A percentile compares a stretch with the other conserved stretches of the same genome.
These are phyloP conservation scores for Dryocosmus kuriphilus DNA, from an alignment of 2,888 invertebrate species.

Conservation along the genomic window DNA sequence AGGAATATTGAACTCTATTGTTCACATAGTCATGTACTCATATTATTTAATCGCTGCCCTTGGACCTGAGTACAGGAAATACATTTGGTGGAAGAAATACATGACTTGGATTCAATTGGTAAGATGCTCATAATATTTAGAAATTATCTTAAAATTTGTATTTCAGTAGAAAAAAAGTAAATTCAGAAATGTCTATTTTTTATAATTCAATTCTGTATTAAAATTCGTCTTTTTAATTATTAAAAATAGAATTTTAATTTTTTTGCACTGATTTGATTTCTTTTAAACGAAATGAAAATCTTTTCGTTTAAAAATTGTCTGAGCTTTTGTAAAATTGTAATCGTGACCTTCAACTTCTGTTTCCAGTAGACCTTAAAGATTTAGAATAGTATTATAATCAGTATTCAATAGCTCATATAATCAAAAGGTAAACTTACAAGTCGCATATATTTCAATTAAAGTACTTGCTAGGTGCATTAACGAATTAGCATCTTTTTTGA, in stretches of 20 bases:
- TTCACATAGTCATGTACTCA: conserved; percentile 90
- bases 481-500: neutral
- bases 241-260: too few relatives aligned
- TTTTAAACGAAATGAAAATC: too few relatives aligned
- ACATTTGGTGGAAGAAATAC: conserved; percentile 91
- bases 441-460: neutral
- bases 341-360: neutral
- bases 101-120: conserved; percentile 90
- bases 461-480: neutral
- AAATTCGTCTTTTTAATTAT: too few relatives aligned
- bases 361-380: neutral
- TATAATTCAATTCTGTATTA: too few relatives aligned
- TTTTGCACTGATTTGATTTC: too few relatives aligned
- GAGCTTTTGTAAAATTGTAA: too few relatives aligned
- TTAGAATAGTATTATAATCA: neutral
- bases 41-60: conserved; percentile 89
- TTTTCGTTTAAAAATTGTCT: too few relatives aligned
- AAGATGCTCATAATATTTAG: conserved; percentile 66
- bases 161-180: neutral
- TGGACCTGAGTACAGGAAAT: conserved; percentile 86
- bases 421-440: conserved; percentile 15
- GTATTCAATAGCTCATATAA: neutral
- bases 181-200: too few relatives aligned
- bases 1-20: conserved; percentile 86
- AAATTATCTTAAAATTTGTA: neutral